phyloP scores from a whole-genome alignment of 2,797 vertebrate species.

The Morus bassanus region DNA sequence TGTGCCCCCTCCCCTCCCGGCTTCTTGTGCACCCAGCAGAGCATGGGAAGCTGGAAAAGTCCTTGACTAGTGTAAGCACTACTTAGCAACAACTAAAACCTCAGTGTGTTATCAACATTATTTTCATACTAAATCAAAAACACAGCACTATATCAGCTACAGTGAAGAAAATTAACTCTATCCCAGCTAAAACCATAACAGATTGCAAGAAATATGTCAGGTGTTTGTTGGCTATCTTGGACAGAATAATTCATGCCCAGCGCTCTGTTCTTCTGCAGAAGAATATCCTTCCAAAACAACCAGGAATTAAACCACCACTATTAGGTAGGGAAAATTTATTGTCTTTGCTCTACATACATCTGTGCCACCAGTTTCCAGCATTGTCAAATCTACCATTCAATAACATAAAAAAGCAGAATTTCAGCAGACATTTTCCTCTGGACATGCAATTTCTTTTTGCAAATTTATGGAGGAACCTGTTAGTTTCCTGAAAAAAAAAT shows the following conservation, averaged over 20 bases:
- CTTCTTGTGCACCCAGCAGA: no score
- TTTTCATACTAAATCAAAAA: no score
- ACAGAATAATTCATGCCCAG: background rate
- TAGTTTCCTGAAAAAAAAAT: background rate
- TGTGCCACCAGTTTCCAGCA: background rate
- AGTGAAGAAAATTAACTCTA: no score
- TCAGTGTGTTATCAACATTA: no score
- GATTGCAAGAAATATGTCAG: background rate
- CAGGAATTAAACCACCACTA: background rate
- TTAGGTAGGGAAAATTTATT: background rate
- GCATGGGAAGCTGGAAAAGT: no score
- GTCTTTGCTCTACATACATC: background rate
- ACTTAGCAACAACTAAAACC: no score
- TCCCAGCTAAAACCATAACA: no score
- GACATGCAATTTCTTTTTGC: background rate
- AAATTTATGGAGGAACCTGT: background rate
- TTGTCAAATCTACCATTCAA: background rate
- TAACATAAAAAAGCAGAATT: background rate
- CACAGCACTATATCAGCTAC: no score
- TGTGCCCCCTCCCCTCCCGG: no score
- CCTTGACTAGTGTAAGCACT: no score
- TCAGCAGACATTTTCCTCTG: background rate
- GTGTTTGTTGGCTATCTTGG: background rate
- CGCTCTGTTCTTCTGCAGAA: background rate
- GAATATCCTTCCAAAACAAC: background rate